Conservation (phyloP, 2,888 invertebrate genomes). For the Euzetes globulus region DNA sequence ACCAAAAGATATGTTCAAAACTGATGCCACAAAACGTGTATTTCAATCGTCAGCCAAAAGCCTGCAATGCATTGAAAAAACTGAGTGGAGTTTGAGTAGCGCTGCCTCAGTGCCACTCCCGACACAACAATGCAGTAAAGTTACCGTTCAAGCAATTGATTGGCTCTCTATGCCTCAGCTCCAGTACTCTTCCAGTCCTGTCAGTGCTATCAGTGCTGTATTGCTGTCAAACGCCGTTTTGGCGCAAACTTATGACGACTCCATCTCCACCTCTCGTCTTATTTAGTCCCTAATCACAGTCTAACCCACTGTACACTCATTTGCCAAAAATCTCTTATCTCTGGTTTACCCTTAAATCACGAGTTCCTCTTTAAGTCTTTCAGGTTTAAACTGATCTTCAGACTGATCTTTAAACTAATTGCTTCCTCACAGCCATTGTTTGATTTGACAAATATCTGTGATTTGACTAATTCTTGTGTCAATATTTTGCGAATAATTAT, state of each 20-base stretch:
- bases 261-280: conserved; percentile 1
- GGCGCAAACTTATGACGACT: not conserved
- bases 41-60: not conserved
- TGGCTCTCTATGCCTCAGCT: not conserved
- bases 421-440: not conserved
- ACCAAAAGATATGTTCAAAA: not conserved
- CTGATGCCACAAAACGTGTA: not conserved
- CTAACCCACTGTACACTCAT: not conserved
- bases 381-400: no score
- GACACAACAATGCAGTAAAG: conserved; percentile 23
- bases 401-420: not conserved
- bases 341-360: no score
- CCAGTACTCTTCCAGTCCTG: not conserved
- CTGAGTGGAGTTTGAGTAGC: not conserved
- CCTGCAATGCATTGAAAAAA: not conserved
- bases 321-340: not conserved
- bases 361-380: no score
- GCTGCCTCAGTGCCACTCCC: conserved; percentile 21
- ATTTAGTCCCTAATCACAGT: not conserved
- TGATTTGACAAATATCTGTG: not conserved
- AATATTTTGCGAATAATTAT: not conserved
- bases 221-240: not conserved
- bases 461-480: not conserved
- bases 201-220: not conserved
- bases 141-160: conserved; percentile 20